Conservation (phyloP, 1,140 invertebrate species). For the Conopomorpha cramerella region DNA sequence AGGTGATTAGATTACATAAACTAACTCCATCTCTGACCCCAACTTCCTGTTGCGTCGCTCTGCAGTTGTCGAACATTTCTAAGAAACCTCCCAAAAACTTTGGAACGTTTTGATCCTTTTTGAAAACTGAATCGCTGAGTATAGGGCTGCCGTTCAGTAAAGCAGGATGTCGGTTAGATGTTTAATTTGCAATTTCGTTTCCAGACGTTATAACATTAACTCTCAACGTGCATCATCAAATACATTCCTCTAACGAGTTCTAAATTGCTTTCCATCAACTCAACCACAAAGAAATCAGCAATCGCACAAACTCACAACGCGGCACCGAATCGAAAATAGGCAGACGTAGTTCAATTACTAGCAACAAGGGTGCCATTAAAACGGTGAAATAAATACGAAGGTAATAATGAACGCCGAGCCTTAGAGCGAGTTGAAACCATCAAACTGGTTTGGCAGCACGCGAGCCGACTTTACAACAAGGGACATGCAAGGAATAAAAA, state of each 20-base stretch:
- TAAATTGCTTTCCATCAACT: too few species aligned
- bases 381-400: slow-evolving; percentile 19
- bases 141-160: too few species aligned
- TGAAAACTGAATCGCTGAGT: too few species aligned
- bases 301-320: too few species aligned
- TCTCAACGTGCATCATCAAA: too few species aligned
- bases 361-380: slow-evolving; percentile 12
- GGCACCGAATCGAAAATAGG: too few species aligned
- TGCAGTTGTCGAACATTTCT: slow-evolving; percentile 54
- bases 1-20: slow-evolving; percentile 61
- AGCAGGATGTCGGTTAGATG: too few species aligned
- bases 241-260: too few species aligned
- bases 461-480: slow-evolving; percentile 36
- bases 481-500: slow-evolving; percentile 55
- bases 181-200: too few species aligned
- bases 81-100: slow-evolving; percentile 51
- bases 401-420: slow-evolving; percentile 31
- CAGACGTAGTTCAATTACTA: slow-evolving; percentile 11
- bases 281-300: too few species aligned
- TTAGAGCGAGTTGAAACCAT: slow-evolving; percentile 16
- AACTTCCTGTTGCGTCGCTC: slow-evolving; percentile 52
- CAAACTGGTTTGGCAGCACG: slow-evolving; percentile 53
- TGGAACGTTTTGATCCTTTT: too few species aligned
- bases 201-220: too few species aligned
- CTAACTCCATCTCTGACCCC: slow-evolving; percentile 53